A percentile compares a stretch with the other conserved stretches of the same genome.
Evolutionary conservation across 2,888 invertebrate genomes (phyloP).

Genomic region (Smittia aterrima): DNA sequence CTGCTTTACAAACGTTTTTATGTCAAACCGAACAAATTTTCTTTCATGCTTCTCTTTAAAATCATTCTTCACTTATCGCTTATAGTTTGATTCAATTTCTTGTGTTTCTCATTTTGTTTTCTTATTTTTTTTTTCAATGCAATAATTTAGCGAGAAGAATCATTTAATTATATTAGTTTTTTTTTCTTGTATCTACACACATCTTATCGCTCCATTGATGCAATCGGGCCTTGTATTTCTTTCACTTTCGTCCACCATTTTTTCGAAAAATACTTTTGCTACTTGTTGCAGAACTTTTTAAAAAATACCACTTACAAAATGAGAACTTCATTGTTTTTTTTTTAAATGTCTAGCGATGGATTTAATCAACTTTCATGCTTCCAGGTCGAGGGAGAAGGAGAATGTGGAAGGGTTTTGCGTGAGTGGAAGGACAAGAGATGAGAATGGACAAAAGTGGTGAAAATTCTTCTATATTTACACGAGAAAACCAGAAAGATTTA

Average conservation of each 20-base stretch:
- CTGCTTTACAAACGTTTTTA: background rate
- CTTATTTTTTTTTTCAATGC: background rate
- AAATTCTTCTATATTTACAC: constrained; percentile 20
- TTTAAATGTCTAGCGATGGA: background rate
- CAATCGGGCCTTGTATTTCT: background rate
- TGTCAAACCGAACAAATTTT: background rate
- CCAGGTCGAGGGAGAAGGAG: background rate
- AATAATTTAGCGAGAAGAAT: background rate
- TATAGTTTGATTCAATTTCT: background rate
- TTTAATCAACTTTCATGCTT: background rate
- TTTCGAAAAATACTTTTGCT: background rate
- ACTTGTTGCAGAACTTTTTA: background rate
- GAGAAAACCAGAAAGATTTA: background rate
- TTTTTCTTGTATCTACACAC: background rate
- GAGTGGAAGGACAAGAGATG: background rate
- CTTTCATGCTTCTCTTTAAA: background rate
- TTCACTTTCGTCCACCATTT: background rate
- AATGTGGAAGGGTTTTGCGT: background rate
- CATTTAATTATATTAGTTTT: background rate
- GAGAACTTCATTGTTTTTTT: constrained; percentile 31
- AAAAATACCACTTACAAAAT: constrained; percentile 37
- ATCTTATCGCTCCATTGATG: background rate
- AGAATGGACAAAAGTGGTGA: background rate
- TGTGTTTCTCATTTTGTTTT: background rate
- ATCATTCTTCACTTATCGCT: background rate